Percentiles rank a stretch among this genome's conserved stretches.
Evolutionary conservation across 2,113 vertebrate species (phyloP).

Genomic region (Tetrao urogallus): DNA sequence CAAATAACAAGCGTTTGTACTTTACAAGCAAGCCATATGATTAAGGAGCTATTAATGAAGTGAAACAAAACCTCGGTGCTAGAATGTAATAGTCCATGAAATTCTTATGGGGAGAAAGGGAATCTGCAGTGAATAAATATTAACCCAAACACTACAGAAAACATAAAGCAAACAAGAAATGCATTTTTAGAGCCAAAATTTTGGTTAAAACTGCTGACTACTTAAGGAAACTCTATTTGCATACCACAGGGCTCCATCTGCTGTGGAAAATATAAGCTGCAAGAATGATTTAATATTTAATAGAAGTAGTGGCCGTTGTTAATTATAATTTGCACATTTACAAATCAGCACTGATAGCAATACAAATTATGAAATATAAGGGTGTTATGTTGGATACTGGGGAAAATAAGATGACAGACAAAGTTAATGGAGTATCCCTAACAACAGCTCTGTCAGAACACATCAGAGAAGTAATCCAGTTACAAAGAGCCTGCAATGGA

Average conservation of each 20-base stretch:
- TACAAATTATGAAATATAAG: constrained; percentile 99
- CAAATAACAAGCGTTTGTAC: constrained; percentile 80
- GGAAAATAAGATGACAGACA: constrained; percentile 97
- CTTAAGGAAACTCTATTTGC: constrained; percentile 89
- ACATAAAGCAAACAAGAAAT: constrained; percentile 78
- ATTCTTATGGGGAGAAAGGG: constrained; percentile 83
- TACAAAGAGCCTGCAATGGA: constrained; percentile 89
- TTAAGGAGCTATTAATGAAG: constrained; percentile 89
- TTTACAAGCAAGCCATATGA: constrained; percentile 82
- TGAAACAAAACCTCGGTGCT: constrained; percentile 85
- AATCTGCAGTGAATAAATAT: constrained; percentile 92
- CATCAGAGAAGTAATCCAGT: constrained; percentile 98
- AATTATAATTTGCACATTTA: constrained; percentile 99
- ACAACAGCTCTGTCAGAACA: constrained; percentile 95
- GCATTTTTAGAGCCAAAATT: constrained; percentile 82
- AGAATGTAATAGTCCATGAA: constrained; percentile 84
- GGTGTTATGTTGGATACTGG: constrained; percentile 87
- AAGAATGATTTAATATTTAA: constrained; percentile 99
- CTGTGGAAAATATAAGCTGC: constrained; percentile 89
- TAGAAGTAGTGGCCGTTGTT: constrained; percentile 94
- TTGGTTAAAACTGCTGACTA: constrained; percentile 89
- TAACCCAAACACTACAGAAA: constrained; percentile 85
- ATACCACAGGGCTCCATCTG: constrained; percentile 94
- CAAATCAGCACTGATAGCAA: constrained; percentile 99
- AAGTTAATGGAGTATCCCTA: constrained; percentile 99